Evolutionary conservation across 2,113 vertebrate species (phyloP), one percentile per base, ranked within the genome.

Genomic region (Pampusana beccarii): DNA sequence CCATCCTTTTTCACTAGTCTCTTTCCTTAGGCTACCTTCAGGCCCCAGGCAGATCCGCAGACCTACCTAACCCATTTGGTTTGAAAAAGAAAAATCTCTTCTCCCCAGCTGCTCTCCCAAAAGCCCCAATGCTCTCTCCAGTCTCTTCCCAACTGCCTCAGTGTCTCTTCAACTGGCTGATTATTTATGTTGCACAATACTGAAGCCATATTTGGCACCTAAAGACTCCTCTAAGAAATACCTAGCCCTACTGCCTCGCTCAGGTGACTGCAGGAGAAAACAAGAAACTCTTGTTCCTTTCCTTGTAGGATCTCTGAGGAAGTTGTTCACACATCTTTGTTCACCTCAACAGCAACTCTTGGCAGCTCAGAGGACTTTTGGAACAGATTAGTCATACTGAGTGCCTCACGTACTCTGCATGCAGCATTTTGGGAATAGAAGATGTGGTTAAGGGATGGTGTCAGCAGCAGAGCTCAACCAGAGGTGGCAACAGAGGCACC

Each of bases 51-150:
- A 58, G 67, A 83, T 64, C 13, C 48, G 57, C 36, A 69, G 44
- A 64, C 34, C 1, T 2, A 51, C 51, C 25, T 80, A 62, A 90
- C 11, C 24, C 19, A 57, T 31, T 26, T 4, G 0, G 25, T 46
- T 72, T 65, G 65, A 71, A 72, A 89, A 90, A 94, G 25, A 92
- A 67, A 94, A 23, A 46, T 48, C 26, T 34, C 9, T 73, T 90
- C 44, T 86, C 44, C 48, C 13, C 16, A 50, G 5, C 13, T 46
- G n/a, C 38, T 66, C 23, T 44, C n/a, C 29, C 16, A 20, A 61
- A 62, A 42, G 9, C 24, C 38, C 13, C 26, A 66, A 1, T 0
- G 0, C 24, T 42, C 67, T 50, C 64, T 54, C 48, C 16, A 40
- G 56, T 57, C 73, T 44, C 51, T 66, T 90, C 73, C 57, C 73